A percentile compares a stretch with the other conserved stretches of the same genome.
Conservation (phyloP, 2,113 vertebrate genomes). For the Pungitius pungitius region DNA sequence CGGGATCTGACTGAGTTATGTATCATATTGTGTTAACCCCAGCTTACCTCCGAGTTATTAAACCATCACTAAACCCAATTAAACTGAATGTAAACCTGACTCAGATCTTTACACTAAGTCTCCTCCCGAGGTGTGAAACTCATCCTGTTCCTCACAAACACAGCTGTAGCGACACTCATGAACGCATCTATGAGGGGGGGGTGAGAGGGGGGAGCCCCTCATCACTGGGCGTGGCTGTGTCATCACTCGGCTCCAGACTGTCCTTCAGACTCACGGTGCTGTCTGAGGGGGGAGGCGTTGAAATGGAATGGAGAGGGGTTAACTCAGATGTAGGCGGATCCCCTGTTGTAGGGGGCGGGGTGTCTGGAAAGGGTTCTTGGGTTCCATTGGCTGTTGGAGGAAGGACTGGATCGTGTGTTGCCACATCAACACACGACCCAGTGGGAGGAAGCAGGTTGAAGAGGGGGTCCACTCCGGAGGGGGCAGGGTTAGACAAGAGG, state of each 20-base stretch:
- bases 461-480: slow-evolving; percentile 58
- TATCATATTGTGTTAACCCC: neutral
- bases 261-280: slow-evolving; percentile 82
- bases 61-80: neutral
- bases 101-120: neutral
- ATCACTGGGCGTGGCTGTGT: slow-evolving; percentile 78
- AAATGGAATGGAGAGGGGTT: slow-evolving; percentile 60
- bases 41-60: too few species aligned
- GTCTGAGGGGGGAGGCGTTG: slow-evolving; percentile 74
- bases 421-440: neutral
- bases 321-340: slow-evolving; percentile 48
- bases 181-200: slow-evolving; percentile 69
- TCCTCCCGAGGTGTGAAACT: neutral
- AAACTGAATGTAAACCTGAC: neutral
- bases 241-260: slow-evolving; percentile 81
- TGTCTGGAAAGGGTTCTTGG: slow-evolving; percentile 67
- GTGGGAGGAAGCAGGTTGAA: neutral
- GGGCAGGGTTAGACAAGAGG: slow-evolving; percentile 64
- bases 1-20: neutral
- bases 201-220: slow-evolving; percentile 75
- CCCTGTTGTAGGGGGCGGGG: slow-evolving; percentile 40
- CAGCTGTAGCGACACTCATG: slow-evolving; percentile 13
- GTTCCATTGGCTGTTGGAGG: slow-evolving; percentile 71
- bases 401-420: neutral
- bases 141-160: slow-evolving; percentile 50